Evolutionary conservation across 1,140 invertebrate genomes (phyloP).

Genomic region (Bombus superbus): DNA sequence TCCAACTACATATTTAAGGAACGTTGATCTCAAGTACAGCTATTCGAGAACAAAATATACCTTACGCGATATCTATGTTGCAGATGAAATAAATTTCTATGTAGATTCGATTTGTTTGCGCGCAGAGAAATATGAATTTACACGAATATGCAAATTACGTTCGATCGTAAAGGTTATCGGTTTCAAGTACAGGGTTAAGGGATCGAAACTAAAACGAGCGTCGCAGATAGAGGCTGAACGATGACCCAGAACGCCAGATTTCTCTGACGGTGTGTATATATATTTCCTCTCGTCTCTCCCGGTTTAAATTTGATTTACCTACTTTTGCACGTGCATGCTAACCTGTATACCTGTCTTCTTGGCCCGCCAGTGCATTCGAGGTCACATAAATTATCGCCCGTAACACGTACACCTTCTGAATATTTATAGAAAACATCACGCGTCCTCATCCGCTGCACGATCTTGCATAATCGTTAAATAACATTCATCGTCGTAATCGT

Average conservation of each 20-base stretch:
- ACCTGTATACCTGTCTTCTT: slow-evolving; percentile 2
- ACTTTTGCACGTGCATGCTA: slow-evolving; percentile 43
- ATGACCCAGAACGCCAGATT: slow-evolving; percentile 67
- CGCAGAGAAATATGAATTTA: not conserved
- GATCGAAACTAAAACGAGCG: not conserved
- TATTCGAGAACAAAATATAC: too few relatives aligned
- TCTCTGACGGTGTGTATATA: slow-evolving; percentile 27
- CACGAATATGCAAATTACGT: not conserved
- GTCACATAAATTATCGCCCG: slow-evolving; percentile 12
- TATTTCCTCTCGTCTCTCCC: slow-evolving; percentile 10
- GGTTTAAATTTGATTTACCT: slow-evolving; percentile 55
- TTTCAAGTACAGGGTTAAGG: slow-evolving; percentile 2
- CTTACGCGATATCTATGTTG: too few relatives aligned
- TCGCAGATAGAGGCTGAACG: slow-evolving; percentile 6
- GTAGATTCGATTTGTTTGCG: not conserved
- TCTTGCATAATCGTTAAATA: slow-evolving; percentile 34
- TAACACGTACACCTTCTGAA: slow-evolving; percentile 19
- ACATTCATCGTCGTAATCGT: not conserved
- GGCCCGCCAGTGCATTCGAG: slow-evolving; percentile 24
- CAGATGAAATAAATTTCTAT: not conserved
- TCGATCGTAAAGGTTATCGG: not conserved
- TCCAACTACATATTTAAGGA: too few relatives aligned
- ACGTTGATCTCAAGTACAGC: too few relatives aligned
- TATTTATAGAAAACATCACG: slow-evolving; percentile 35
- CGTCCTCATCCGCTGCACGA: not conserved